Conservation (phyloP, 2,888 invertebrate genomes). For the Fragum whitleyi region DNA sequence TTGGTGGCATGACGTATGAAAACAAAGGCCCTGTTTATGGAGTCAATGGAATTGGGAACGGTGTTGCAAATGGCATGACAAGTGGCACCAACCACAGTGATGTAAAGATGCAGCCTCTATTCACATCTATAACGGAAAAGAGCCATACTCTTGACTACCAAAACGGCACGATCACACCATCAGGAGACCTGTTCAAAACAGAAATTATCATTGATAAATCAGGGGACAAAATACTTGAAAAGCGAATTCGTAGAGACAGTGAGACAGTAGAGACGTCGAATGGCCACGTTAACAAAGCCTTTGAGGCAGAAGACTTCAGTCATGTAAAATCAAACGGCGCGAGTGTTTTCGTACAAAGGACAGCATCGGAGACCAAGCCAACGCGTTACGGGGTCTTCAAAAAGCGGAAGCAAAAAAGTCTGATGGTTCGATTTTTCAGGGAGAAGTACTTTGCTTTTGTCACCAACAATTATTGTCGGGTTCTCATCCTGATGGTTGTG, state of each 20-base stretch:
- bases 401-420: slow-evolving; percentile 48
- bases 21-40: neutral
- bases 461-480: slow-evolving; percentile 70
- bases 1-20: neutral
- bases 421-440: slow-evolving; percentile 71
- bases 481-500: slow-evolving; percentile 69
- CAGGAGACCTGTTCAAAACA: neutral
- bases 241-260: neutral
- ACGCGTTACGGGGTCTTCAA: slow-evolving; percentile 1
- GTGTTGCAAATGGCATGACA: neutral
- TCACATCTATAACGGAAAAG: neutral
- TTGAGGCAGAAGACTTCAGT: slow-evolving; percentile 17
- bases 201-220: neutral
- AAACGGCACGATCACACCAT: neutral
- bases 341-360: neutral
- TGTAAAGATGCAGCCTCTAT: neutral
- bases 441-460: slow-evolving; percentile 74
- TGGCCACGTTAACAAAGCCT: slow-evolving; percentile 7
- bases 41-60: neutral
- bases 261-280: neutral
- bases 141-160: neutral
- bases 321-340: neutral
- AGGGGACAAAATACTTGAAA: slow-evolving; percentile 4
- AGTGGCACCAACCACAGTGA: neutral
- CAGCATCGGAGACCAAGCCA: neutral